Evolutionary conservation across 2,888 invertebrate species (phyloP), one percentile per base, ranked within the genome.

Genomic region (Folsomia manolachei): DNA sequence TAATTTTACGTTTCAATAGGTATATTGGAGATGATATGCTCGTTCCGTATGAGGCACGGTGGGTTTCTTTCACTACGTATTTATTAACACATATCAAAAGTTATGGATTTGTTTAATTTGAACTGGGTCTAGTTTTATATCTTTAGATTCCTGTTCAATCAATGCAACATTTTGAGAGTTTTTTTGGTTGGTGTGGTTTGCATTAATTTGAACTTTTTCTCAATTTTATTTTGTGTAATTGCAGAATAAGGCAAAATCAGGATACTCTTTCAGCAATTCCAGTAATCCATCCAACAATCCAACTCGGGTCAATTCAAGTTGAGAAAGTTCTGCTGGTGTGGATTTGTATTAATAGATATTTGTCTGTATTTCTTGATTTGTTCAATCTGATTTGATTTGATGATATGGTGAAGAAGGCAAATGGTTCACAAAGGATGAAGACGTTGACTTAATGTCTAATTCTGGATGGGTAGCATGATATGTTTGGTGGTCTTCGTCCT

Each of bases 1-100:
- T n/a, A n/a, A n/a, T n/a, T n/a, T n/a, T n/a, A n/a, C n/a, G n/a
- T n/a, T n/a, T n/a, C n/a, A n/a, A n/a, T n/a, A n/a, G n/a, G n/a
- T n/a, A 39, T n/a, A 19, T 64, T 27, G 26, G 27, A 25, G 64
- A 27, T 64, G 64, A 64, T 64, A 64, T 64, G 64, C 24, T 64
- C 64, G 64, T 64, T 64, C 27, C 62, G 24, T 64, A 18, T 26
- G 26, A 64, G 64, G 64, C 64, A 64, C 64, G 21, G 64, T 64
- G 64, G 27, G 27, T 60, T 39, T 39, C 39, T 9, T 39, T 39
- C 39, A 39, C 39, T 39, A 39, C 14, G 39, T 9, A 39, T 39
- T 39, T 39, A 39, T 4, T 39, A 39, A 39, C 14, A n/a, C n/a
- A n/a, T n/a, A n/a, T n/a, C n/a, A n/a, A n/a, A n/a, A 39, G 14